Percentiles rank a stretch among this genome's conserved stretches.
phyloP scores from a whole-genome alignment of 2,888 invertebrate species.

The Anodontia alba region DNA sequence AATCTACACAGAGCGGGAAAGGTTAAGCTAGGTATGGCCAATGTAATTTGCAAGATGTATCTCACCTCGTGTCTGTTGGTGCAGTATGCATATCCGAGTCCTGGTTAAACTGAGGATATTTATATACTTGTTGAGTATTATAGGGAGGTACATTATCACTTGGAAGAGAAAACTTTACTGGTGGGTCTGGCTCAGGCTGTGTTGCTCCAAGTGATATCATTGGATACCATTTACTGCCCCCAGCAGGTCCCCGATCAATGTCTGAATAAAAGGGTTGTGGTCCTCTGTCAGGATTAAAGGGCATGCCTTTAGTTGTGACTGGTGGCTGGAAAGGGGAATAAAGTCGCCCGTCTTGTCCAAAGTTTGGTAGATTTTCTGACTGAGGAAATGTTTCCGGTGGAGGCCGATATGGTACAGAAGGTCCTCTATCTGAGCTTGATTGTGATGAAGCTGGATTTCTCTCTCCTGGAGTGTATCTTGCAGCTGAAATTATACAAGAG shows the following conservation, averaged over 20 bases:
- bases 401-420: not conserved
- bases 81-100: constrained; percentile 57
- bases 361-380: not conserved
- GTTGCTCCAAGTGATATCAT: constrained; percentile 30
- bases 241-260: constrained; percentile 38
- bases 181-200: constrained; percentile 12
- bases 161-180: constrained; percentile 23
- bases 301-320: not conserved
- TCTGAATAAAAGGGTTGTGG: constrained; percentile 47
- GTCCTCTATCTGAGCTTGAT: constrained; percentile 47
- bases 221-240: constrained; percentile 54
- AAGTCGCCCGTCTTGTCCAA: constrained; percentile 28
- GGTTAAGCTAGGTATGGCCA: no score
- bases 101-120: constrained; percentile 50
- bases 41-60: no score
- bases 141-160: constrained; percentile 12
- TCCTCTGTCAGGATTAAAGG: not conserved
- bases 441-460: constrained; percentile 44
- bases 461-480: constrained; percentile 56
- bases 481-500: constrained; percentile 51
- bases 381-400: not conserved
- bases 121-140: constrained; percentile 52
- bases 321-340: constrained; percentile 54
- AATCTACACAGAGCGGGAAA: no score
- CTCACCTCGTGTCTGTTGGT: constrained; percentile 56